Evolutionary conservation across 1,140 invertebrate species (phyloP).

Genomic region (Nomia melanderi): DNA sequence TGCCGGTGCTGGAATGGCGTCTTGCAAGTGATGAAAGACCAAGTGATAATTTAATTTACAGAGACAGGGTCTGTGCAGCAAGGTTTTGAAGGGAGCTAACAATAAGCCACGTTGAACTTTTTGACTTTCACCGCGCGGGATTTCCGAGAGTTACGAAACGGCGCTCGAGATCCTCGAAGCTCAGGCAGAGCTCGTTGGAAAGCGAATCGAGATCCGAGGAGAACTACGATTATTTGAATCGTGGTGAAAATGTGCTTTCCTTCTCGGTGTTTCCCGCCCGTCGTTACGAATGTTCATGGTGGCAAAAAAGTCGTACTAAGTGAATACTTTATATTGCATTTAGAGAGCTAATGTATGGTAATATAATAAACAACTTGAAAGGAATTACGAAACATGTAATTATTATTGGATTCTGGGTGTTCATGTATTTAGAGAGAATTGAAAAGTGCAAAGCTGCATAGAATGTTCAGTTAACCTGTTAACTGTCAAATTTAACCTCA

Average conservation of each 20-base stretch:
- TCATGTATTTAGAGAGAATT: too few species aligned
- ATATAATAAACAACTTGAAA: background rate
- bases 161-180: conserved; percentile 5
- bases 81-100: background rate
- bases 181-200: background rate
- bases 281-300: background rate
- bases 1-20: too few species aligned
- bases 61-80: background rate
- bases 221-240: conserved; percentile 9
- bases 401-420: too few species aligned
- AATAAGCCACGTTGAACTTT: conserved; percentile 5
- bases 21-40: background rate
- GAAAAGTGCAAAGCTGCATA: too few species aligned
- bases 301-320: background rate
- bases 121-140: conserved; percentile 20
- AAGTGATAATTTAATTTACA: conserved; percentile 32
- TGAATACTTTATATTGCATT: background rate
- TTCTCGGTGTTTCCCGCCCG: background rate
- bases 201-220: background rate
- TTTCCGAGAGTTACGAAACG: conserved; percentile 19
- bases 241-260: background rate
- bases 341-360: too few species aligned
- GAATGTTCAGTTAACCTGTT: too few species aligned
- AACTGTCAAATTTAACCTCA: too few species aligned
- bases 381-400: too few species aligned